phyloP scores from a whole-genome alignment of 2,113 vertebrate genomes.

The Lampris incognitus region DNA sequence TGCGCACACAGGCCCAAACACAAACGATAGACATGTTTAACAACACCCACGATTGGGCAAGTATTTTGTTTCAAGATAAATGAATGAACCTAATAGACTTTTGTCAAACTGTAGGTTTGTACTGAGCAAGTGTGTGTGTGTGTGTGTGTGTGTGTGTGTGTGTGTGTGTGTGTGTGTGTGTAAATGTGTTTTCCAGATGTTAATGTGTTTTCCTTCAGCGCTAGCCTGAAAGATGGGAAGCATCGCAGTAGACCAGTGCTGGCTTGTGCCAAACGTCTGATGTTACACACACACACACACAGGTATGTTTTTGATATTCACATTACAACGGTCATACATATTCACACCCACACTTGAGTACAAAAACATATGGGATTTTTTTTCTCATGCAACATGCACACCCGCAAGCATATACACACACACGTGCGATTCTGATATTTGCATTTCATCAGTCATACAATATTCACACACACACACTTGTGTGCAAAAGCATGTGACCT shows the following conservation, averaged over 20 bases:
- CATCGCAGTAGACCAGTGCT: conserved; percentile 23
- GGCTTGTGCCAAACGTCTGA: conserved; percentile 22
- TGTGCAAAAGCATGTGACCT: too few species aligned
- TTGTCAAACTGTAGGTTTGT: conserved; percentile 52
- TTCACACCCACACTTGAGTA: conserved; percentile 61
- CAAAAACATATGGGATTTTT: conserved; percentile 53
- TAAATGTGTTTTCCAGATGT: conserved; percentile 63
- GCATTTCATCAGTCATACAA: not conserved
- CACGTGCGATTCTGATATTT: not conserved
- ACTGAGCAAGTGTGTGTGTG: conserved; percentile 7
- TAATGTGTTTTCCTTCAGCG: conserved; percentile 48
- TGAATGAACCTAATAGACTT: conserved; percentile 35
- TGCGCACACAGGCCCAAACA: too few species aligned
- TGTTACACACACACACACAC: conserved; percentile 29
- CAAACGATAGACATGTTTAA: too few species aligned
- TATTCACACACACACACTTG: too few species aligned
- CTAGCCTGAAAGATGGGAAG: conserved; percentile 46
- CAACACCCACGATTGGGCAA: not conserved
- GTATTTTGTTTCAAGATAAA: conserved; percentile 17
- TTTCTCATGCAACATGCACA: conserved; percentile 35
- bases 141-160: not conserved
- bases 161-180: not conserved
- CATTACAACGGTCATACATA: conserved; percentile 58
- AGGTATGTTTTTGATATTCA: conserved; percentile 44
- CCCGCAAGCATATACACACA: not conserved